Conservation (phyloP, 2,888 invertebrate species). For the Petrolisthes manimaculis region DNA sequence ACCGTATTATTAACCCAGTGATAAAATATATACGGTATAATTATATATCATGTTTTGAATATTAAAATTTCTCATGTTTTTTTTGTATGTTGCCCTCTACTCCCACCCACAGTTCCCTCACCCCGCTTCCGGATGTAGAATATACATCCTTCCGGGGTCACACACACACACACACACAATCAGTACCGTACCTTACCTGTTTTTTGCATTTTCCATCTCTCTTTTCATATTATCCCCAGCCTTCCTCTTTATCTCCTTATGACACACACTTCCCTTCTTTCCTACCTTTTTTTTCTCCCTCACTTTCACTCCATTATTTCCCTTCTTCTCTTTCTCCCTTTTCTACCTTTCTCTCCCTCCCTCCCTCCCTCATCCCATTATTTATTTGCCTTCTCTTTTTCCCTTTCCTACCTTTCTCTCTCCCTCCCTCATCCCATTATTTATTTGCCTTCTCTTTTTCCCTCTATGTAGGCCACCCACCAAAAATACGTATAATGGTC, state of each 20-base stretch:
- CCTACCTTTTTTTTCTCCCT: not conserved
- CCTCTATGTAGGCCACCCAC: not conserved
- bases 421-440: not conserved
- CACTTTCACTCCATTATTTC: not conserved
- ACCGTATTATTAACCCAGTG: no score
- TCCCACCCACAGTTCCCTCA: no score
- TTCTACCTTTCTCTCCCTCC: not conserved
- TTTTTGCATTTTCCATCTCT: not conserved
- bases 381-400: not conserved
- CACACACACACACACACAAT: not conserved
- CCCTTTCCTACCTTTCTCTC: not conserved
- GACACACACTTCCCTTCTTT: not conserved
- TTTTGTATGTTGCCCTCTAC: no score
- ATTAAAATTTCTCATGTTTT: no score
- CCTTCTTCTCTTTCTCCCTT: not conserved
- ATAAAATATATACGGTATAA: no score
- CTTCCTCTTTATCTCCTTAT: not conserved
- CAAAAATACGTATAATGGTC: no score
- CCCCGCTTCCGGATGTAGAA: no score
- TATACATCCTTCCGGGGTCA: no score
- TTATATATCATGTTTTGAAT: no score
- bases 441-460: not conserved
- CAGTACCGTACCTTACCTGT: not conserved
- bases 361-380: not conserved
- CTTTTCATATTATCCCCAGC: not conserved